Percentiles rank a stretch among this genome's conserved stretches.
phyloP scores from a whole-genome alignment of 2,888 invertebrate genomes.

The Arge pagana region DNA sequence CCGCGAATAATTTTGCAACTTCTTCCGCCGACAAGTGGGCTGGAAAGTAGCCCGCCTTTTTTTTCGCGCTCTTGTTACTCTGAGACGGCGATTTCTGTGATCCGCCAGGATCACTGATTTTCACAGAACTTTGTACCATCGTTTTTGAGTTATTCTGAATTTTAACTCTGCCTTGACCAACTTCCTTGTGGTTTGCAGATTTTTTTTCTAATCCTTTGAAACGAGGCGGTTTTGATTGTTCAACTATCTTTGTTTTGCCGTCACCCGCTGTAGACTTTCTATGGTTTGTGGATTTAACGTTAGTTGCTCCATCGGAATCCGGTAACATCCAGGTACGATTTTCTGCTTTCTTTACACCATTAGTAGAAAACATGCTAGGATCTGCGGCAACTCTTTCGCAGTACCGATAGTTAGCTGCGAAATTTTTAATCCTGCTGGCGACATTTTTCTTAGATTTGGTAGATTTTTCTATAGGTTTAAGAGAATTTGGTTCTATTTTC shows the following conservation, averaged over 20 bases:
- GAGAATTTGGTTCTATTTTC: no score
- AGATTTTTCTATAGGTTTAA: not conserved
- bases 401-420: no score
- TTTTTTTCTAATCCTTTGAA: not conserved
- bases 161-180: not conserved
- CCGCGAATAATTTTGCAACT: constrained; percentile 62
- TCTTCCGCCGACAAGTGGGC: constrained; percentile 61
- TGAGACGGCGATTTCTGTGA: not conserved
- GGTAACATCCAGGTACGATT: no score
- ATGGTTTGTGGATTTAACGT: not conserved
- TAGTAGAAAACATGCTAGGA: no score
- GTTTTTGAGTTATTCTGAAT: not conserved
- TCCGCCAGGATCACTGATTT: not conserved
- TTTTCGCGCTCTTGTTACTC: constrained; percentile 20
- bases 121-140: not conserved
- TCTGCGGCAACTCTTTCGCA: no score
- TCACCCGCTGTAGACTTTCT: no score
- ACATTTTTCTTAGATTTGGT: not conserved
- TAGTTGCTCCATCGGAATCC: no score
- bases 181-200: not conserved
- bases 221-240: no score
- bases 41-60: constrained; percentile 57
- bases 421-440: no score
- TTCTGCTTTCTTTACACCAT: no score
- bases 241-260: no score